These are phyloP conservation scores for Argopecten irradians DNA, from an alignment of 1,140 invertebrate species.

Conservation along the genomic window DNA sequence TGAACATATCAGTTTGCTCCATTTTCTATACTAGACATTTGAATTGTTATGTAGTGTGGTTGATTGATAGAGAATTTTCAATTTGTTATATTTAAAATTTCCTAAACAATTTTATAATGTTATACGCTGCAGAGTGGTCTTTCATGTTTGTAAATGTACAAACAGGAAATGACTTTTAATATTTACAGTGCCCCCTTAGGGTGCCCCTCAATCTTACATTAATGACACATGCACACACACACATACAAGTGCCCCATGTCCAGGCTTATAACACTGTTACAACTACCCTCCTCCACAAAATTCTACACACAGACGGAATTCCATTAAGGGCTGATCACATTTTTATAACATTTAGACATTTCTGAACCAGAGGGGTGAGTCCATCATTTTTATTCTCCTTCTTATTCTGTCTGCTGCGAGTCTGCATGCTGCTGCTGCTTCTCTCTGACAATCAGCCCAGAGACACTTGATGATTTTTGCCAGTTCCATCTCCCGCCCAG, in stretches of 20 bases:
- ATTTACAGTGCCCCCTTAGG: background rate
- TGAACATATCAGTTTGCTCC: too few relatives aligned
- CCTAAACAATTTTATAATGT: too few relatives aligned
- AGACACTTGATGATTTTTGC: slow-evolving; percentile 9
- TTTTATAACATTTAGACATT: slow-evolving; percentile 16
- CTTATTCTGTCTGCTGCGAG: background rate
- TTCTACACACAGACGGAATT: background rate
- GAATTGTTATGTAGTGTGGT: too few relatives aligned
- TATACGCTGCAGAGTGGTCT: too few relatives aligned
- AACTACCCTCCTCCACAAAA: background rate
- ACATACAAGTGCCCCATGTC: slow-evolving; percentile 19
- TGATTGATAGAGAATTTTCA: too few relatives aligned
- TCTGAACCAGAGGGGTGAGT: background rate
- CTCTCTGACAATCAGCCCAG: background rate
- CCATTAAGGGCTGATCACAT: background rate
- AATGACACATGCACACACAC: slow-evolving; percentile 20
- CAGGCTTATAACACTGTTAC: background rate
- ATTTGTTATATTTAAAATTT: too few relatives aligned
- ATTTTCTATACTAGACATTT: too few relatives aligned
- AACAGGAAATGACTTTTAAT: background rate
- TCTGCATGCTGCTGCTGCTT: background rate
- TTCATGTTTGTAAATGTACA: too few relatives aligned
- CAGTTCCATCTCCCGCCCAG: background rate
- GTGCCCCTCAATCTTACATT: background rate
- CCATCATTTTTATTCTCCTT: background rate